Evolutionary conservation across 2,113 vertebrate species (phyloP), one percentile per base, ranked within the genome.

Genomic region (Limnothrissa miodon): DNA sequence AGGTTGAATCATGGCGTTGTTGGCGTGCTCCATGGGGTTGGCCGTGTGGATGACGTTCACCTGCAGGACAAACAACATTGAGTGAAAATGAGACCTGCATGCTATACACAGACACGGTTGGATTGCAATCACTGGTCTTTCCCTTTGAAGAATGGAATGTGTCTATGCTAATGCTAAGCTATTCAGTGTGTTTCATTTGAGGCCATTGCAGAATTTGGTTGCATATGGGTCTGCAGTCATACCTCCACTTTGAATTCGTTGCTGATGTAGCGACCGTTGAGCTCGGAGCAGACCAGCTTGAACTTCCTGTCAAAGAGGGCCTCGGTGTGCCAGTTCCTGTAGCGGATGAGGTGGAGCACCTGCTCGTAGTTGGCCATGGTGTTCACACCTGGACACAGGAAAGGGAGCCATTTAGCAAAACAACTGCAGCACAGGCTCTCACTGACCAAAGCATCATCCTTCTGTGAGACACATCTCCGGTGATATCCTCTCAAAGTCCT

Each of bases 211-310:
- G 51, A 53, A 23, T 53, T 23, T 56, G 51, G 4, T 21, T 23
- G 19, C 19, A 56, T 56, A 21, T 23, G 51, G 51, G 19, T 53
- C 48, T n/a, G n/a, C 80, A 39, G 70, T 56, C 96, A 0, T 93
- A 99, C 98, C 97, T 99, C 98, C 79, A 99, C 97, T 84, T 96
- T 94, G 85, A 99, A 99, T 78, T 98, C 97, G 0, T 99, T 99
- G 95, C 98, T 99, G 92, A 97, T 93, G 7, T 99, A 99, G 87
- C 98, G 98, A 0, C 98, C 97, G 3, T 98, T 99, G 39, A 99
- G 96, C 81, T 99, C 98, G 0, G 98, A 99, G 92, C 98, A 99
- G 83, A 97, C 92, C 51, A 99, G 92, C 59, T 96, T 98, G 93
- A 99, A 99, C 78, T 96, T 99, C 39, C 98, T 95, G 92, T 99